Evolutionary conservation across 2,113 vertebrate species (phyloP).

Genomic region (Passer montanus): DNA sequence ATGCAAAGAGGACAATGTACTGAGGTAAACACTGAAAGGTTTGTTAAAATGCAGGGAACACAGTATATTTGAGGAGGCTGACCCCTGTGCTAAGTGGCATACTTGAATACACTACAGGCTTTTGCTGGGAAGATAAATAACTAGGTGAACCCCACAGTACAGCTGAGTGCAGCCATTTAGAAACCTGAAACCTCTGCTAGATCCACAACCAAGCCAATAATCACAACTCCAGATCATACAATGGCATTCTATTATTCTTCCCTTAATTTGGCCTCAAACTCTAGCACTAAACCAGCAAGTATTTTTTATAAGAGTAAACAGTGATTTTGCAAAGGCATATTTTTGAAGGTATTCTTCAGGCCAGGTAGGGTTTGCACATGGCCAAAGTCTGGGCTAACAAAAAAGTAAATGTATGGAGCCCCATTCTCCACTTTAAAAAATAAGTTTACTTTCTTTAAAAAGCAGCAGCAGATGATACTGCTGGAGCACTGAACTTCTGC

Average conservation of each 20-base stretch:
- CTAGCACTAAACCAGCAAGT: not conserved
- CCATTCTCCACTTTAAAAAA: not conserved
- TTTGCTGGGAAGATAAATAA: not conserved
- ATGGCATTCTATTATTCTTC: not conserved
- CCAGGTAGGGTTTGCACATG: not conserved
- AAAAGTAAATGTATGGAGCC: not conserved
- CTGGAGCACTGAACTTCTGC: not conserved
- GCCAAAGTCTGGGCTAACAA: not conserved
- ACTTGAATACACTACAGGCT: not conserved
- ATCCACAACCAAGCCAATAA: not conserved
- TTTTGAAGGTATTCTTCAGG: not conserved
- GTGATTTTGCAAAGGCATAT: not conserved
- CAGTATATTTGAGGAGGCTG: not conserved
- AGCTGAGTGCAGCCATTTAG: not conserved
- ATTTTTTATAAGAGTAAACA: not conserved
- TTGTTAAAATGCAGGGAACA: not conserved
- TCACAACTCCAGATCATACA: not conserved
- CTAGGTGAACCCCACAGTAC: not conserved
- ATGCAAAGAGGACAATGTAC: not conserved
- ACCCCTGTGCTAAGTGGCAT: not conserved
- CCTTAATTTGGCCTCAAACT: not conserved
- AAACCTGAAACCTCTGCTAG: not conserved
- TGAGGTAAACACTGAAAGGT: not conserved
- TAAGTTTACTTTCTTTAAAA: not conserved
- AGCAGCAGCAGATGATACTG: not conserved